These are phyloP conservation scores for Rhinichthys klamathensis DNA, from an alignment of 2,113 vertebrate genomes.

Conservation along the genomic window DNA sequence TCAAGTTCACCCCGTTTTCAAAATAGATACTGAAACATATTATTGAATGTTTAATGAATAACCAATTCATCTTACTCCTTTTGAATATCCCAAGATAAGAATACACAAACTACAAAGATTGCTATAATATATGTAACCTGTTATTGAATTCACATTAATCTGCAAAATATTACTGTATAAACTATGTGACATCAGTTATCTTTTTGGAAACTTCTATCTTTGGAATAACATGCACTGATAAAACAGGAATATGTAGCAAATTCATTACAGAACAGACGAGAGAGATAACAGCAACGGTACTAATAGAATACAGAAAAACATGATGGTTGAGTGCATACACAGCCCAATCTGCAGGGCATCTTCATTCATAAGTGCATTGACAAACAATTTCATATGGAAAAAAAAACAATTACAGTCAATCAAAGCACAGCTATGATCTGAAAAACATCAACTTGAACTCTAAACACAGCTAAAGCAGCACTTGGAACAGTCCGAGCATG, in stretches of 20 bases:
- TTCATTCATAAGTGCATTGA: conserved; percentile 1
- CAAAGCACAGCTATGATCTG: conserved; percentile 15
- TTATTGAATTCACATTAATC: background rate
- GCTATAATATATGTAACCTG: background rate
- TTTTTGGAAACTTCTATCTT: background rate
- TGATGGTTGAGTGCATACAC: background rate
- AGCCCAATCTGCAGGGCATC: background rate
- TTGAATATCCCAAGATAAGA: background rate
- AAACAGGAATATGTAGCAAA: background rate
- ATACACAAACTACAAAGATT: background rate
- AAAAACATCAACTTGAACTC: background rate
- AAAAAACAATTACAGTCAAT: background rate
- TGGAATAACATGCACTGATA: background rate
- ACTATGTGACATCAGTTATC: background rate
- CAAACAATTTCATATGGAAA: conserved; percentile 10
- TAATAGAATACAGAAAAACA: background rate
- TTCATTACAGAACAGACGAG: background rate
- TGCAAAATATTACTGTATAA: background rate
- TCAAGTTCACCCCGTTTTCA: background rate
- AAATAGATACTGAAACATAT: background rate
- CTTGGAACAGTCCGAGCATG: background rate
- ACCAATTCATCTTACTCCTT: background rate
- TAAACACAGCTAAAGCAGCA: conserved; percentile 10
- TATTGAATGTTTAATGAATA: background rate
- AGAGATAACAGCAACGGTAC: background rate